These are phyloP conservation scores for Piprites chloris DNA, from an alignment of 2,113 vertebrate genomes.

Conservation along the genomic window DNA sequence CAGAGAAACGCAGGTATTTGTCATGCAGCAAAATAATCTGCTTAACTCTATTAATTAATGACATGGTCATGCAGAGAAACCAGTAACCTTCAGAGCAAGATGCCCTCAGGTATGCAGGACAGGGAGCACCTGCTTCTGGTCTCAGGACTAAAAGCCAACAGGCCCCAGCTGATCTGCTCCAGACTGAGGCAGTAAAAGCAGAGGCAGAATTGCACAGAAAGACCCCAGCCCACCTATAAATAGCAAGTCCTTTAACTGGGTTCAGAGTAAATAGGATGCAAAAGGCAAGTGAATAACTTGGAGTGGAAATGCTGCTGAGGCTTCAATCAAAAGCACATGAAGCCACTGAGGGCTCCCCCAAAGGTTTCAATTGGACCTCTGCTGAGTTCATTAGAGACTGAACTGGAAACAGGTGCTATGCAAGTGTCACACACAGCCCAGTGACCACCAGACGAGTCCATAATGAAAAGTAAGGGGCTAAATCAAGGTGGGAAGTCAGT, in stretches of 20 bases:
- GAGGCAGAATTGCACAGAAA: background rate
- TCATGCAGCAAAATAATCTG: background rate
- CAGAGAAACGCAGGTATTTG: background rate
- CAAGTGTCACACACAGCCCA: background rate
- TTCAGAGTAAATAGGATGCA: background rate
- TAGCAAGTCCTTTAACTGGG: background rate
- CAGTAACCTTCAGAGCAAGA: background rate
- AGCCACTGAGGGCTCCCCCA: background rate
- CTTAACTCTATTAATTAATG: background rate
- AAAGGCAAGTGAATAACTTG: background rate
- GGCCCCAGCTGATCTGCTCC: background rate
- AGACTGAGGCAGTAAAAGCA: background rate
- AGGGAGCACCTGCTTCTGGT: background rate
- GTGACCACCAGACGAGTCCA: background rate
- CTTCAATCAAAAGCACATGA: background rate
- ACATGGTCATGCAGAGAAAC: background rate
- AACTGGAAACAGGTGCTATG: background rate
- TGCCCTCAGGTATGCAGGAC: background rate
- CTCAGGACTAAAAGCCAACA: background rate
- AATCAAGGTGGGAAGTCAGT: background rate
- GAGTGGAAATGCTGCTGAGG: background rate
- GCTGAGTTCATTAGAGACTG: background rate
- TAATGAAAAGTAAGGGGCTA: background rate
- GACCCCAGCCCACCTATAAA: background rate
- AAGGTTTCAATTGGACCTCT: background rate